Percentiles rank a stretch among this genome's conserved stretches.
Evolutionary conservation across 2,797 vertebrate genomes (phyloP).

Genomic region (Falco biarmicus): DNA sequence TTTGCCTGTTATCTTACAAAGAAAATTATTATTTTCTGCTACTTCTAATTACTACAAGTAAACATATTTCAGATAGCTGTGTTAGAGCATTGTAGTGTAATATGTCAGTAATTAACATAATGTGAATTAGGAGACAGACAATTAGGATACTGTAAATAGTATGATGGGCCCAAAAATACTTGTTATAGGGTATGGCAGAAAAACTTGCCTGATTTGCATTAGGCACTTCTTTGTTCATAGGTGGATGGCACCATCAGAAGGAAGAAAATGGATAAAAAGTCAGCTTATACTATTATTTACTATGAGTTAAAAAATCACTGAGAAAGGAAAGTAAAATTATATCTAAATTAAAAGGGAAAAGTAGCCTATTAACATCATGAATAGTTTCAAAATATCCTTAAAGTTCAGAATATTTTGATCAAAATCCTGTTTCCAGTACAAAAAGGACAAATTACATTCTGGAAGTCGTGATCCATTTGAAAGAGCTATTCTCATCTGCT

Average conservation of each 20-base stretch:
- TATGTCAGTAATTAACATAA: conserved; percentile 35
- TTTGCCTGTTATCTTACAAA: conserved; percentile 3
- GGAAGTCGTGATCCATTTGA: not conserved
- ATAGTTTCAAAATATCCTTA: not conserved
- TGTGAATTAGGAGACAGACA: not conserved
- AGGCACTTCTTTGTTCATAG: not conserved
- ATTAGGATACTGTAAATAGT: not conserved
- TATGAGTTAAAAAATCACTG: not conserved
- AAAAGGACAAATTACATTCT: not conserved
- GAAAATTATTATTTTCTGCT: conserved; percentile 24
- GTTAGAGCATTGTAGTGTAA: not conserved
- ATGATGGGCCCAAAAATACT: not conserved
- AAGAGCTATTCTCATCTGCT: not conserved
- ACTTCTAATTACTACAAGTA: conserved; percentile 29
- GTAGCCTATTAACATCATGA: not conserved
- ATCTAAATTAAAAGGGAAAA: not conserved
- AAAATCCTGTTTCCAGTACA: not conserved
- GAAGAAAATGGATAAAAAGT: not conserved
- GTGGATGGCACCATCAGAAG: not conserved
- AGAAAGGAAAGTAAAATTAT: not conserved
- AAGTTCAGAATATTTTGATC: not conserved
- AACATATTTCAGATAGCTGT: conserved; percentile 23
- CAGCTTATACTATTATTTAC: not conserved
- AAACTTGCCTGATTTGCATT: not conserved
- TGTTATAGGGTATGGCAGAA: not conserved